A percentile compares a stretch with the other conserved stretches of the same genome.
Conservation (phyloP, 2,113 vertebrate species). For the Passer domesticus region DNA sequence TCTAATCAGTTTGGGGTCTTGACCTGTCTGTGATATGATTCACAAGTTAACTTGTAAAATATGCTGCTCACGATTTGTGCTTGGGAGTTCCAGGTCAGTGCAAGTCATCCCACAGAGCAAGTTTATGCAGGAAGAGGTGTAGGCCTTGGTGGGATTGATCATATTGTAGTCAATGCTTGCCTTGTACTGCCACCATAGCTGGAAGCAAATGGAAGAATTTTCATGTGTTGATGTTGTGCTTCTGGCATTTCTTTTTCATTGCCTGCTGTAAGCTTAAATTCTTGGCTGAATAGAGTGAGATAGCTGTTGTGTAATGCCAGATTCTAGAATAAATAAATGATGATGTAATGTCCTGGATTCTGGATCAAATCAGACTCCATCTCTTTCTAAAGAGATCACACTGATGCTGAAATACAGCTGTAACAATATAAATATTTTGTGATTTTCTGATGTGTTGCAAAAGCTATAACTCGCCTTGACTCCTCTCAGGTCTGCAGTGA, state of each 20-base stretch:
- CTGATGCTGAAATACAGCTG: background rate
- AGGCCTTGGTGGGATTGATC: background rate
- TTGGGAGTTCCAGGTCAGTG: background rate
- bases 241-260: background rate
- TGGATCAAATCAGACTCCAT: constrained; percentile 3
- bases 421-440: background rate
- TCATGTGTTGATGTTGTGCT: background rate
- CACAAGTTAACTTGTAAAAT: background rate
- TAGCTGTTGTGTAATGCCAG: constrained; percentile 26
- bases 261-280: background rate
- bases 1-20: background rate
- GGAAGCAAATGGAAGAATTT: background rate
- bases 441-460: background rate
- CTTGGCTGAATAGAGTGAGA: background rate
- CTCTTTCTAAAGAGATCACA: background rate
- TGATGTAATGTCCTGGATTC: constrained; percentile 13
- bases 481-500: background rate
- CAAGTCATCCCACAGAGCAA: background rate
- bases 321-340: constrained; percentile 24
- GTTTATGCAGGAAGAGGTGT: background rate
- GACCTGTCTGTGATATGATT: background rate
- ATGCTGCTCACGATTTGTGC: background rate
- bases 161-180: background rate
- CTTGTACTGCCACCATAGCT: background rate
- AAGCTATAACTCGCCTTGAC: background rate